Conservation (phyloP, 2,797 vertebrate species). For the Hippoglossus hippoglossus region DNA sequence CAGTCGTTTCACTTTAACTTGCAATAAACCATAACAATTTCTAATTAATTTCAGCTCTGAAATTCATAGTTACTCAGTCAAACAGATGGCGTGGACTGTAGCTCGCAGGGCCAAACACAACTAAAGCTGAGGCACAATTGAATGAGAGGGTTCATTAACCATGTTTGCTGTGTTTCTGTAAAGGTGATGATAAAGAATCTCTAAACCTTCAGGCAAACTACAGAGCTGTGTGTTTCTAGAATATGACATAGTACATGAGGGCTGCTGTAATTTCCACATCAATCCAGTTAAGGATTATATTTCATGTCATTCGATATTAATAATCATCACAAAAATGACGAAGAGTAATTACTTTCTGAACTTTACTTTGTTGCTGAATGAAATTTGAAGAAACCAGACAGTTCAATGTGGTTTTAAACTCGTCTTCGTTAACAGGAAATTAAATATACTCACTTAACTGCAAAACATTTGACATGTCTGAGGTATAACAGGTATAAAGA, state of each 20-base stretch:
- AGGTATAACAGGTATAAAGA: not conserved
- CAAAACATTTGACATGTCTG: too few species aligned
- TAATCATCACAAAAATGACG: too few species aligned
- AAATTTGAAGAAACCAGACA: too few species aligned
- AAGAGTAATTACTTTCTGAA: too few species aligned
- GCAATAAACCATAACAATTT: constrained; percentile 66
- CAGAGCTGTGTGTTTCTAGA: constrained; percentile 4
- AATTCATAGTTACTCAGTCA: constrained; percentile 51
- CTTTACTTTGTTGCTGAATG: too few species aligned
- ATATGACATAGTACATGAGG: constrained; percentile 44
- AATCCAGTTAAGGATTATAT: not conserved
- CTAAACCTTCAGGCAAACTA: constrained; percentile 40
- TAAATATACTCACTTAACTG: too few species aligned
- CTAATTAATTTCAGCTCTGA: constrained; percentile 68
- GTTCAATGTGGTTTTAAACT: too few species aligned
- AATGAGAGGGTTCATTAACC: constrained; percentile 64
- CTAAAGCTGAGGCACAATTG: constrained; percentile 57
- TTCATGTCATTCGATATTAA: too few species aligned
- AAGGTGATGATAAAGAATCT: constrained; percentile 52
- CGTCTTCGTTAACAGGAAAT: too few species aligned
- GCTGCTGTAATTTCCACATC: constrained; percentile 18
- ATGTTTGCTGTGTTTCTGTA: constrained; percentile 41
- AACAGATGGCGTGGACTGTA: constrained; percentile 43
- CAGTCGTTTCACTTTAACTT: constrained; percentile 57
- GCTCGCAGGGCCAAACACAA: constrained; percentile 45